Conservation (phyloP, 2,888 invertebrate genomes). For the Parnassius glacialis region DNA sequence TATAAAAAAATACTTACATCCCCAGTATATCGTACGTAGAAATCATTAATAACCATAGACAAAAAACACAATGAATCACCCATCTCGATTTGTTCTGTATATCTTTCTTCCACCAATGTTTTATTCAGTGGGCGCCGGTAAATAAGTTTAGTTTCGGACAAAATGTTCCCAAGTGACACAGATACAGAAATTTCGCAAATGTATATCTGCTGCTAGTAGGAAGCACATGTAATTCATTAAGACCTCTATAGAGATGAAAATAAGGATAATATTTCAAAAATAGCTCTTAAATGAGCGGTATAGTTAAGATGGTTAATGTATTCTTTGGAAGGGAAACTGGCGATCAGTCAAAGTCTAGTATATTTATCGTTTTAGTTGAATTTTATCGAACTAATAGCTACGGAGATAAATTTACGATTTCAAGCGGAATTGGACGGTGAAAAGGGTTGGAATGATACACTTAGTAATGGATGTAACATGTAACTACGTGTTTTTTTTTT, state of each 20-base stretch:
- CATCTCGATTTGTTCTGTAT: slow-evolving; percentile 36
- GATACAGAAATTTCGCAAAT: slow-evolving; percentile 62
- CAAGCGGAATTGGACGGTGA: slow-evolving; percentile 58
- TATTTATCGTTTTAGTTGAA: slow-evolving; percentile 80
- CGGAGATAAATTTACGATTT: slow-evolving; percentile 78
- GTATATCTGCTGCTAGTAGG: slow-evolving; percentile 21
- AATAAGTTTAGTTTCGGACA: slow-evolving; percentile 78
- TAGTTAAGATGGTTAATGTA: slow-evolving; percentile 41
- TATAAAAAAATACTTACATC: slow-evolving; percentile 26
- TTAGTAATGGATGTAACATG: slow-evolving; percentile 23
- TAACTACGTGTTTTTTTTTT: slow-evolving; percentile 6
- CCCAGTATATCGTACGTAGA: slow-evolving; percentile 33
- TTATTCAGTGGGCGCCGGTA: slow-evolving; percentile 53
- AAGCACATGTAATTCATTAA: neutral
- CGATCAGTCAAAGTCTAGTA: slow-evolving; percentile 74
- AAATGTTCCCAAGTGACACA: slow-evolving; percentile 72
- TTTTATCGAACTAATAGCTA: slow-evolving; percentile 79
- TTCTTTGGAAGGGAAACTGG: slow-evolving; percentile 74
- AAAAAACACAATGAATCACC: slow-evolving; percentile 54
- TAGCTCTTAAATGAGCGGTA: slow-evolving; percentile 24
- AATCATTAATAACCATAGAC: slow-evolving; percentile 40
- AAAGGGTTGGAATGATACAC: slow-evolving; percentile 55
- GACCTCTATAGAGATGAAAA: slow-evolving; percentile 18
- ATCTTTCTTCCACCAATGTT: slow-evolving; percentile 56
- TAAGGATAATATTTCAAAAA: slow-evolving; percentile 14